Percentiles rank a stretch among this genome's conserved stretches.
Evolutionary conservation across 1,140 invertebrate species (phyloP).

Genomic region (Metopolophium dirhodum): DNA sequence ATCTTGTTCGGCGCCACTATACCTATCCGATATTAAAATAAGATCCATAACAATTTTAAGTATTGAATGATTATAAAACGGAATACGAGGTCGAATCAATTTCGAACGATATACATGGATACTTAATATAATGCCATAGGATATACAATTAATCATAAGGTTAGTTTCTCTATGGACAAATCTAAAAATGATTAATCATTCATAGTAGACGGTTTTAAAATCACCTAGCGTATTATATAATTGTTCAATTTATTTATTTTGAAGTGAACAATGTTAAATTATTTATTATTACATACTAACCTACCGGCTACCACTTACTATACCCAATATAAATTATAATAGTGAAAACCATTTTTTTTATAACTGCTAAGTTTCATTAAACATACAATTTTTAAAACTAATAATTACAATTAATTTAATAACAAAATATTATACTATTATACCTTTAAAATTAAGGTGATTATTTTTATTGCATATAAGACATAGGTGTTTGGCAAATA

Average conservation of each 20-base stretch:
- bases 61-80: not conserved
- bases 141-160: not conserved
- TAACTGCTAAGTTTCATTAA: not conserved
- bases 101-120: not conserved
- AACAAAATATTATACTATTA: not conserved
- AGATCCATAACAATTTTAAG: not conserved
- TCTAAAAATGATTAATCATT: slow-evolving; percentile 14
- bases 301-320: too few relatives aligned
- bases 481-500: not conserved
- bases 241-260: not conserved
- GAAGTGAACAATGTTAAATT: not conserved
- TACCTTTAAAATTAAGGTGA: not conserved
- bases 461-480: not conserved
- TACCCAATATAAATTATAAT: too few relatives aligned
- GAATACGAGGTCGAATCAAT: not conserved
- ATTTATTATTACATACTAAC: not conserved
- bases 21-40: not conserved
- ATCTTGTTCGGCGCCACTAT: not conserved
- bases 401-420: not conserved
- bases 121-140: too few relatives aligned
- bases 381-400: not conserved
- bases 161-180: not conserved
- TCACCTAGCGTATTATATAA: not conserved
- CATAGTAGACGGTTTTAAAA: not conserved
- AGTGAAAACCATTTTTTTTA: not conserved